Evolutionary conservation across 2,797 vertebrate genomes (phyloP).

Genomic region (Spheniscus humboldti): DNA sequence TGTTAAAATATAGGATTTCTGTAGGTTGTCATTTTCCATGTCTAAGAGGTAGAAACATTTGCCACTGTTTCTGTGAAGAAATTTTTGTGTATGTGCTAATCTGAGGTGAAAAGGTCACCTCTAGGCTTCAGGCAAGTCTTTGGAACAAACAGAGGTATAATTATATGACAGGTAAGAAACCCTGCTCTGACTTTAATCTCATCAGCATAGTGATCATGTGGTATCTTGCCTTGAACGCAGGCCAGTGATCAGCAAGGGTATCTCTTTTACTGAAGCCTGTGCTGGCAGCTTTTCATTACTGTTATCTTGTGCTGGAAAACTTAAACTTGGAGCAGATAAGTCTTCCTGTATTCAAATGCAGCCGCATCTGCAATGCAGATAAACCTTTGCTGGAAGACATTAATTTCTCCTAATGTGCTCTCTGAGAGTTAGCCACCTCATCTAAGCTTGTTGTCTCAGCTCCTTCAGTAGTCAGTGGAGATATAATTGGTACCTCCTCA

Average conservation of each 20-base stretch:
- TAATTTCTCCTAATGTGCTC: neutral
- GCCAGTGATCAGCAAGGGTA: neutral
- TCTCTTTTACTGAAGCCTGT: neutral
- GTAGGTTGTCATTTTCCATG: neutral
- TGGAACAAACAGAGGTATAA: neutral
- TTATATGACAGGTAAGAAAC: neutral
- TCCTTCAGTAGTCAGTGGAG: neutral
- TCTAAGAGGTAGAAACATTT: neutral
- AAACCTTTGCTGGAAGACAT: neutral
- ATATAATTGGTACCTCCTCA: neutral
- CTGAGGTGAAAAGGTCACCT: neutral
- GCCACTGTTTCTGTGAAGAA: neutral
- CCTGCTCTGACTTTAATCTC: neutral
- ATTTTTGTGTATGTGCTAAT: neutral
- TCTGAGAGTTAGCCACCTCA: neutral
- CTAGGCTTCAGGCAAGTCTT: neutral
- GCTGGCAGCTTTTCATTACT: neutral
- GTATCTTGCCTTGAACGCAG: neutral
- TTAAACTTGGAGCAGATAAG: neutral
- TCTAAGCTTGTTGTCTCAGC: neutral
- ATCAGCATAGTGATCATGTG: neutral
- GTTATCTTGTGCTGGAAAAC: neutral
- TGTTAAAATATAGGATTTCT: neutral
- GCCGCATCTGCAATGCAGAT: neutral
- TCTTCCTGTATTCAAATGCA: neutral